Evolutionary conservation across 2,888 invertebrate genomes (phyloP), one percentile per base, ranked within the genome.

Genomic region (Ellobium chinense): DNA sequence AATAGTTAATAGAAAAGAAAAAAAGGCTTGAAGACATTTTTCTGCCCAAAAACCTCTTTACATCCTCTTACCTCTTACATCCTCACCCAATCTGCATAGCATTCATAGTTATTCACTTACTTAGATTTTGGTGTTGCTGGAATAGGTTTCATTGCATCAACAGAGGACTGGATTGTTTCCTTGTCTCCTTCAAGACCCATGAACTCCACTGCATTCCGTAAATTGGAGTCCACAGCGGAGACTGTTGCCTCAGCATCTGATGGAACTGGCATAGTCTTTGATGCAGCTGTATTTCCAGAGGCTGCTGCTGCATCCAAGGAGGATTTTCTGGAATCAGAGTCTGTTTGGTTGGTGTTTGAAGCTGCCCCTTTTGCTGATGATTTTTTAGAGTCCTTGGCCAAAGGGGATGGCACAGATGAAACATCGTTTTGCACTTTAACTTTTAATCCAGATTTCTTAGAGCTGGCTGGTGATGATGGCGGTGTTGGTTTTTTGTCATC

Each of bases 181-280:
- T 79, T 36, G 58, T 79, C 79, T 31, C 79, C 79, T 21, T 73
- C 73, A 1, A 79, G 39, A 1, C 79, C 79, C 79, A 79, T 79
- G 58, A 79, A 73, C 54, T 79, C 79, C n/a, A 79, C 79, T 12
- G 73, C 66, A 66, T 65, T 73, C 29, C 79, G 18, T 70, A 79
- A 68, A 46, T 66, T 73, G 9, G 73, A 56, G 36, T 78, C 62
- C 1, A 70, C 27, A 1, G 62, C 27, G 18, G 27, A 36, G 14
- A 27, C 3, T 37, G 27, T 27, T 34, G 56, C 18, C 1, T 7
- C 39, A 7, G 4, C 62, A 69, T 39, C 46, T 9, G 36, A 58
- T 29, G 62, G 1, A 21, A 7, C 21, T 34, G 31, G 9, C 5
- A 58, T n/a, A 24, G 70, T 34, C 46, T 74, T 74, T 27, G 74